These are phyloP conservation scores for Epizoanthus fatuus DNA, from an alignment of 92 coral and sea anemone genomes.

Conservation along the genomic window DNA sequence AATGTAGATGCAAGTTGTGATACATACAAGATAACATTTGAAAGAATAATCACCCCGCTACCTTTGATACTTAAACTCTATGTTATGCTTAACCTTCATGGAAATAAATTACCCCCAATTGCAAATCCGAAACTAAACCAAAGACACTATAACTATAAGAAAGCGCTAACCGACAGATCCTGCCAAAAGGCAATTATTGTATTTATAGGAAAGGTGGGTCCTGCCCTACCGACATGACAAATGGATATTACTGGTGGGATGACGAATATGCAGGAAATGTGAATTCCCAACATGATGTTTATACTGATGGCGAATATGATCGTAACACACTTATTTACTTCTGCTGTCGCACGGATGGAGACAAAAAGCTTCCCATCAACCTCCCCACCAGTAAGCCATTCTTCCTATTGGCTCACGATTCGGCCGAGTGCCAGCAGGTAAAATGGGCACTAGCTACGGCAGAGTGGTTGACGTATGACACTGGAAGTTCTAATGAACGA, in stretches of 20 bases:
- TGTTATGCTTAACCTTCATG: too few relatives aligned
- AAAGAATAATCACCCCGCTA: too few relatives aligned
- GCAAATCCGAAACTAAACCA: too few relatives aligned
- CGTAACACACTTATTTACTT: conserved; percentile 45
- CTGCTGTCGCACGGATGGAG: conserved; percentile 57
- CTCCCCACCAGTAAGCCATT: conserved; percentile 63
- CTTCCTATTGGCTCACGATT: conserved; percentile 51
- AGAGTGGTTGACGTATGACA: conserved; percentile 21
- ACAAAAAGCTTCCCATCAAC: conserved; percentile 30
- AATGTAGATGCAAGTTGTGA: too few relatives aligned
- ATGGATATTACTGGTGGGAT: conserved; percentile 59
- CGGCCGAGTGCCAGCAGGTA: conserved; percentile 60
- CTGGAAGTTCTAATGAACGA: not conserved
- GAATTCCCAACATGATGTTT: conserved; percentile 34
- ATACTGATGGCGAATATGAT: conserved; percentile 57
- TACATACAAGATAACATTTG: too few relatives aligned
- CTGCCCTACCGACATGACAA: conserved; percentile 39
- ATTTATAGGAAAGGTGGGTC: conserved; percentile 34
- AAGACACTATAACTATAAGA: too few relatives aligned
- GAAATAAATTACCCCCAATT: too few relatives aligned
- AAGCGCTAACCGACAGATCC: not conserved
- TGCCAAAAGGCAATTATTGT: conserved; percentile 50
- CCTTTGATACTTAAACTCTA: too few relatives aligned
- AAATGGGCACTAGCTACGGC: conserved; percentile 31
- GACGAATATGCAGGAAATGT: conserved; percentile 37